Base-by-base conservation (phyloP, 1,140 invertebrate species). In the Phymastichus coffea region DNA sequence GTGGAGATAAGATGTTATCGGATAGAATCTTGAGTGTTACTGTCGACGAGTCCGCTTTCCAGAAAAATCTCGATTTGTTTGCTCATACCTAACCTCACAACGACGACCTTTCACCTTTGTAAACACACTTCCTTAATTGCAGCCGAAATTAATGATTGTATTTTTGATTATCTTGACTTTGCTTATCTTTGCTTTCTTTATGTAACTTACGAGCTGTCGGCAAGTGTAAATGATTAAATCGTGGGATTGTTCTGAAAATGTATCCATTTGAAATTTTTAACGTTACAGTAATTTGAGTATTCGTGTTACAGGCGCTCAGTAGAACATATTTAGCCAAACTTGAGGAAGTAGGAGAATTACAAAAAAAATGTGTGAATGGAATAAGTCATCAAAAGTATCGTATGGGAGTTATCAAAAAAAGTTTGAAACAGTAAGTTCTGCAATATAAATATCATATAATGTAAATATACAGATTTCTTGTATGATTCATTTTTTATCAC, bases 381-480 rank as follows among this genome's bases (percentile, higher is more conserved):
- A 86, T 97, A 61, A 85, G 85, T 60, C 94, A 97, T 81, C 94
- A 97, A 74, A 85, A 87, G 60, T 97, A 97, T 81, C 84, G 93
- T 44, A 87, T 97, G 79, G 86, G 86, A 61, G 83, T 92, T 69
- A 93, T 97, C 67, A 82, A 80, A 37, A 86, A 87, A 70, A 86
- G 88, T 20, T 70, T 97, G 20, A 89, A 90, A 83, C 87, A 86
- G 93, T 94, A 81, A 83, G 85, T 76, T n/a, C n/a, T 8, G 25
- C 12, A 10, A 15, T 17, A 17, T 37, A n/a, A 10, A 26, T 3
- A 26, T 22, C 12, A 12, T 33, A 30, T 44, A 1, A 22, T 7
- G 10, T 44, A 20, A 44, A 10, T 40, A 28, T 25, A n/a, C n/a
- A 51, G n/a, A 38, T 17, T 52, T 38, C 23, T 22, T 26, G 7